Conservation (phyloP, 2,113 vertebrate species). For the Capra hircus region DNA sequence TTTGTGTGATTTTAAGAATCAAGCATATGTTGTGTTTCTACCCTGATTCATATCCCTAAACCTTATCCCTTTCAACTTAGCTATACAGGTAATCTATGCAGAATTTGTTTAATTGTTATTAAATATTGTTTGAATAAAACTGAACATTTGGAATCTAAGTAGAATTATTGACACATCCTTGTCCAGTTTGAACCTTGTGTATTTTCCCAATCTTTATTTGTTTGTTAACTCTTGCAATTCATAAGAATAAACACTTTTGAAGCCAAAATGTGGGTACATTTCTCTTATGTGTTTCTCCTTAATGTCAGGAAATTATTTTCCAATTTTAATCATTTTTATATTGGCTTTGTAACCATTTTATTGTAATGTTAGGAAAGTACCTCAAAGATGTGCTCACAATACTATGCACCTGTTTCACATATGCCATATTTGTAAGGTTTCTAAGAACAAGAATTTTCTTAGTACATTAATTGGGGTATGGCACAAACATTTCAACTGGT, state of each 20-base stretch:
- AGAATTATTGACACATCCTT: not conserved
- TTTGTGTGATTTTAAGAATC: not conserved
- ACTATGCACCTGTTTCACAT: not conserved
- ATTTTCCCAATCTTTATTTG: not conserved
- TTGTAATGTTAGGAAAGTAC: not conserved
- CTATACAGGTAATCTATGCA: not conserved
- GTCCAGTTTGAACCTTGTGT: not conserved
- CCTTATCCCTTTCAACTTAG: not conserved
- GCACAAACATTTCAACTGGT: not conserved
- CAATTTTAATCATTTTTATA: not conserved
- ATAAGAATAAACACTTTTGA: not conserved
- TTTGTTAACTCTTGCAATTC: not conserved
- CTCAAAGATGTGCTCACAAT: not conserved
- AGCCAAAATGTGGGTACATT: not conserved
- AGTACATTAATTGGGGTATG: too few relatives aligned
- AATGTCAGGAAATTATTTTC: not conserved
- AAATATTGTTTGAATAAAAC: not conserved
- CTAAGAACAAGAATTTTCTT: not conserved
- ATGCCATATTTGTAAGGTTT: not conserved
- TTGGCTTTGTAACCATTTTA: not conserved
- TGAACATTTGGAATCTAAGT: not conserved
- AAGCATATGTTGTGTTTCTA: not conserved
- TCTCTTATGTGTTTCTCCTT: not conserved
- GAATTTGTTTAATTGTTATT: not conserved
- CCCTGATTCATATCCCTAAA: not conserved